Evolutionary conservation across 2,113 vertebrate species (phyloP).

Genomic region (Lophotis ruficrista): DNA sequence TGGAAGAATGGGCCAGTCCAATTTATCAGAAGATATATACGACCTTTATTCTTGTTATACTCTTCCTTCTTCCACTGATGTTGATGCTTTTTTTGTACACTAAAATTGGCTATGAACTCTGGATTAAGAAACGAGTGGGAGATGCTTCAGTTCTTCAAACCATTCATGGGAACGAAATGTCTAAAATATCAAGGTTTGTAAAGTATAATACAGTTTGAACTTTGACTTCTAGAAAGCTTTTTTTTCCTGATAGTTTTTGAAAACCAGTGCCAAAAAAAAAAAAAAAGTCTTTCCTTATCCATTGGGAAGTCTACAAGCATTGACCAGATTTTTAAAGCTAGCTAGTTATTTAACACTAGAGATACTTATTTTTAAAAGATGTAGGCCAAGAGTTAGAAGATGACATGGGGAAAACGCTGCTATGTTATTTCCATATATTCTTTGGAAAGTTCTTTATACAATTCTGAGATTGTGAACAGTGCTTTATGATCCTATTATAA

Average conservation of each 20-base stretch:
- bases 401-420: background rate
- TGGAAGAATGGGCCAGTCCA: slow-evolving; percentile 76
- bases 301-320: background rate
- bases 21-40: slow-evolving; percentile 73
- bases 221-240: background rate
- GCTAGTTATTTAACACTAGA: background rate
- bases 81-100: slow-evolving; percentile 76
- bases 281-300: background rate
- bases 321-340: background rate
- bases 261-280: background rate
- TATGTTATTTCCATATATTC: background rate
- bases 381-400: background rate
- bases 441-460: background rate
- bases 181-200: slow-evolving; percentile 77
- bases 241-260: background rate
- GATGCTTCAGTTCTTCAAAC: slow-evolving; percentile 74
- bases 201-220: background rate
- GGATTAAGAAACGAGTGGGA: slow-evolving; percentile 78
- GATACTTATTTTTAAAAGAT: background rate
- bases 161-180: slow-evolving; percentile 75
- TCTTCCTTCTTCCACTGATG: slow-evolving; percentile 76
- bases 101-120: slow-evolving; percentile 77
- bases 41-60: slow-evolving; percentile 72
- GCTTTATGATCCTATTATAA: background rate
- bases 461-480: background rate